These are phyloP conservation scores for Athrips mouffetella DNA, from an alignment of 2,888 invertebrate species.

Conservation along the genomic window DNA sequence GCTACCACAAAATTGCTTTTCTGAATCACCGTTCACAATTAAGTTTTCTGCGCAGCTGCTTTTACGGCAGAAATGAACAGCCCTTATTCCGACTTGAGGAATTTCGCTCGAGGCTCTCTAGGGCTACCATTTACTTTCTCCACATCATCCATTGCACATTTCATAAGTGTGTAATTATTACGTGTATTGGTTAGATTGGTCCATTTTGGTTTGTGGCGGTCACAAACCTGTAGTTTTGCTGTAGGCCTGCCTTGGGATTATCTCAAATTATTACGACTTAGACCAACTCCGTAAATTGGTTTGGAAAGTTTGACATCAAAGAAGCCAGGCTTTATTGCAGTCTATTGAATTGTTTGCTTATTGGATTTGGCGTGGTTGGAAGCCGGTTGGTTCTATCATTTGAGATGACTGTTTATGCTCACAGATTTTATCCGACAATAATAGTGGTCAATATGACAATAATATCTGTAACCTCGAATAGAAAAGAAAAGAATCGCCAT, in stretches of 20 bases:
- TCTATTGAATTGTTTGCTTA: constrained; percentile 8
- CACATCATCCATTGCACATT: constrained; percentile 35
- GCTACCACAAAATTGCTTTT: background rate
- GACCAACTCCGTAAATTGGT: constrained; percentile 36
- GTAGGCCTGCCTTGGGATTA: constrained; percentile 37
- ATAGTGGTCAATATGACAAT: too few relatives aligned
- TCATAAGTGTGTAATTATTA: constrained; percentile 47
- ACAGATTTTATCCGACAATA: background rate
- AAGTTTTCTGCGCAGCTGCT: background rate
- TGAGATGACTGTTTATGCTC: background rate
- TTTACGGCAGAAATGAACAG: background rate
- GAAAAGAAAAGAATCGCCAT: too few relatives aligned
- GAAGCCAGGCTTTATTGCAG: constrained; percentile 17
- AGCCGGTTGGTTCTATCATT: background rate
- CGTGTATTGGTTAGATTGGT: constrained; percentile 32
- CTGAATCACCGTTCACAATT: background rate
- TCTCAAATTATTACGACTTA: constrained; percentile 40
- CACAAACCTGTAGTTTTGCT: constrained; percentile 36
- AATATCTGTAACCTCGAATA: too few relatives aligned
- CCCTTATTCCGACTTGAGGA: constrained; percentile 16
- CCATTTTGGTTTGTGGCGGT: constrained; percentile 32
- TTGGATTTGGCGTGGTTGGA: background rate
- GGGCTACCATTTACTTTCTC: constrained; percentile 40
- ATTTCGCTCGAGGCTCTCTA: constrained; percentile 24
- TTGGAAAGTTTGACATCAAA: constrained; percentile 38